These are phyloP conservation scores for Callionymus lyra DNA, from an alignment of 2,113 vertebrate genomes.

Conservation along the genomic window DNA sequence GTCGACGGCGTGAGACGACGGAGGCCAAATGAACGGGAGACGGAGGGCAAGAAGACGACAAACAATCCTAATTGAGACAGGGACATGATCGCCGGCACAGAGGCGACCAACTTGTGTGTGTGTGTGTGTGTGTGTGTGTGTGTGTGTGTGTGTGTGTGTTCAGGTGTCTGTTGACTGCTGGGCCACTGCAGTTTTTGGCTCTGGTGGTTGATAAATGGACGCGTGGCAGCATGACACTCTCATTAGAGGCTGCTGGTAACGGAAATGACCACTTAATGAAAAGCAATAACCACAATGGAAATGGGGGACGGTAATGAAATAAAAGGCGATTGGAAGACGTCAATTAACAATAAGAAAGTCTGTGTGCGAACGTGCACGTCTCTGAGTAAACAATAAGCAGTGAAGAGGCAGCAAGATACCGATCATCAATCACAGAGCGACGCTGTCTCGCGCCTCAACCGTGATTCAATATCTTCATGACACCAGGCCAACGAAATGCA, in stretches of 20 bases:
- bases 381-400: conserved; percentile 23
- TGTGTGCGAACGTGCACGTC: neutral
- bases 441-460: conserved; percentile 30
- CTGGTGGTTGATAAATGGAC: conserved; percentile 35
- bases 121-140: conserved; percentile 2
- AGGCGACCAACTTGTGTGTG: neutral
- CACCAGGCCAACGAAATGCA: conserved; percentile 24
- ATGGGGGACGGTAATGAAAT: conserved; percentile 31
- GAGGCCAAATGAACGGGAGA: conserved; percentile 24
- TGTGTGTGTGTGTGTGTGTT: conserved; percentile 13
- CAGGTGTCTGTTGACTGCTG: conserved; percentile 3
- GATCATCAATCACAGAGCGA: conserved; percentile 34
- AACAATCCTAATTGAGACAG: conserved; percentile 50
- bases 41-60: conserved; percentile 36
- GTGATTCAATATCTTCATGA: conserved; percentile 51
- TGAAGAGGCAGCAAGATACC: conserved; percentile 9
- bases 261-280: conserved; percentile 65
- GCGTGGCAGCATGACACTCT: conserved; percentile 61
- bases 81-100: conserved; percentile 39
- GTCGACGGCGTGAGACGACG: conserved; percentile 37
- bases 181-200: neutral
- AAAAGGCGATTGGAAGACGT: conserved; percentile 24
- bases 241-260: conserved; percentile 70
- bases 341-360: conserved; percentile 28
- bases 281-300: conserved; percentile 43